A percentile compares a stretch with the other conserved stretches of the same genome.
Evolutionary conservation across 2,113 vertebrate species (phyloP).

Genomic region (Gymnarchus niloticus): DNA sequence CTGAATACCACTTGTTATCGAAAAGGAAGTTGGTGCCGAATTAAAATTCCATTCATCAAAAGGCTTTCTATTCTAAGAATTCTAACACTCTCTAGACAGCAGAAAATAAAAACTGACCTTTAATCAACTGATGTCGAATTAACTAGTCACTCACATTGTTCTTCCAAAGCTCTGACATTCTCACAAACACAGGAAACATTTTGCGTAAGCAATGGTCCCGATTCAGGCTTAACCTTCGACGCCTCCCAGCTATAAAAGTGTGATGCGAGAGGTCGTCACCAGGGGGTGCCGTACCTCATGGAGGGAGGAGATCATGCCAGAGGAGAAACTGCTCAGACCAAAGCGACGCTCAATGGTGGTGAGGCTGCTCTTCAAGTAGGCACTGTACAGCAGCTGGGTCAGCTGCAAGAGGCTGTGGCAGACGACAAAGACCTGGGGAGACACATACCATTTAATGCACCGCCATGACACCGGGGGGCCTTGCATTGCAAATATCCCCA

Average conservation of each 20-base stretch:
- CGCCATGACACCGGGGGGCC: background rate
- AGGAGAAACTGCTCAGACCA: conserved; percentile 88
- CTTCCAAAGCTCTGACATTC: background rate
- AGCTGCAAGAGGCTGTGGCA: conserved; percentile 90
- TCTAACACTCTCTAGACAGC: no score
- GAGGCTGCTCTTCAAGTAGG: conserved; percentile 96
- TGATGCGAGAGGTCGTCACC: no score
- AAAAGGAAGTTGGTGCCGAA: background rate
- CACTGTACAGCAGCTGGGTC: conserved; percentile 84
- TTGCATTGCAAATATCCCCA: background rate
- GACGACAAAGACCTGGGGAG: conserved; percentile 78
- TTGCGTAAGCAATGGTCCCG: background rate
- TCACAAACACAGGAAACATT: background rate
- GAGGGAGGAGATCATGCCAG: conserved; percentile 89
- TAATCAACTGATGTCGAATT: background rate
- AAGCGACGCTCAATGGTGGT: conserved; percentile 94
- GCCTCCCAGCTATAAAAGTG: background rate
- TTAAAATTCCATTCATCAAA: no score
- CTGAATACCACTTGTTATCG: background rate
- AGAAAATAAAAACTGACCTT: background rate
- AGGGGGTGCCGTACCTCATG: conserved; percentile 72
- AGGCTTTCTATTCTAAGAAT: no score
- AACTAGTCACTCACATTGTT: background rate
- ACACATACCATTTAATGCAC: background rate
- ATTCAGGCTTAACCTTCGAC: background rate